Percentiles rank a stretch among this genome's conserved stretches.
These are phyloP conservation scores for Trichonephila inaurata DNA, from an alignment of 1,140 invertebrate species.

Conservation along the genomic window DNA sequence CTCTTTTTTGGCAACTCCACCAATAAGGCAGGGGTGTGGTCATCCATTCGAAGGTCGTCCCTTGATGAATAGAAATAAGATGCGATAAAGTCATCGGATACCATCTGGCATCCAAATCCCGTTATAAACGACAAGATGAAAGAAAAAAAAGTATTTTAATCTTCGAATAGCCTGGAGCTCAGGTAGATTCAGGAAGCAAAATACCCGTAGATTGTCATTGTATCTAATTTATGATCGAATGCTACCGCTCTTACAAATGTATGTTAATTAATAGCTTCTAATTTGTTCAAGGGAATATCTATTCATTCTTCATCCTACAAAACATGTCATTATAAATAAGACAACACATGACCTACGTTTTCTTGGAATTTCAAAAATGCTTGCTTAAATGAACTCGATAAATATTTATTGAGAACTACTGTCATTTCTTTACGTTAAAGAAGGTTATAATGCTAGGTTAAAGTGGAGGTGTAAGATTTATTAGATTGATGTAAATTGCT, in stretches of 20 bases:
- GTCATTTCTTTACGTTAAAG: no score
- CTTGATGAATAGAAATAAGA: constrained; percentile 25
- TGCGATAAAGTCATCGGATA: constrained; percentile 37
- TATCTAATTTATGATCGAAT: neutral
- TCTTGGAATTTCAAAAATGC: no score
- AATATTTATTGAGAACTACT: no score
- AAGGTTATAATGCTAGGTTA: no score
- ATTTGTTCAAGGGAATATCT: neutral
- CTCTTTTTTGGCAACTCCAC: no score
- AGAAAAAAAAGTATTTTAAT: constrained; percentile 36
- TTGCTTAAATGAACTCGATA: no score
- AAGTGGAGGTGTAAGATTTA: no score
- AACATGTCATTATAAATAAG: no score
- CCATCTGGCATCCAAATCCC: constrained; percentile 17
- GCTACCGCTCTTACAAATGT: neutral
- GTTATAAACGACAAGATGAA: constrained; percentile 39
- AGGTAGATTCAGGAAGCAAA: neutral
- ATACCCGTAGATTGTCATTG: neutral
- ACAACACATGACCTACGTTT: neutral
- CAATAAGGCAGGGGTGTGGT: neutral
- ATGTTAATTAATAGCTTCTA: neutral
- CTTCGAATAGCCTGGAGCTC: neutral
- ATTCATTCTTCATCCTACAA: neutral
- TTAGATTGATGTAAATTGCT: no score
- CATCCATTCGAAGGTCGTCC: neutral